Evolutionary conservation across 30 jellyfish, hydroid and myxozoan species (phyloP), one percentile per base, ranked within the genome.

Genomic region (Hydra vulgaris): DNA sequence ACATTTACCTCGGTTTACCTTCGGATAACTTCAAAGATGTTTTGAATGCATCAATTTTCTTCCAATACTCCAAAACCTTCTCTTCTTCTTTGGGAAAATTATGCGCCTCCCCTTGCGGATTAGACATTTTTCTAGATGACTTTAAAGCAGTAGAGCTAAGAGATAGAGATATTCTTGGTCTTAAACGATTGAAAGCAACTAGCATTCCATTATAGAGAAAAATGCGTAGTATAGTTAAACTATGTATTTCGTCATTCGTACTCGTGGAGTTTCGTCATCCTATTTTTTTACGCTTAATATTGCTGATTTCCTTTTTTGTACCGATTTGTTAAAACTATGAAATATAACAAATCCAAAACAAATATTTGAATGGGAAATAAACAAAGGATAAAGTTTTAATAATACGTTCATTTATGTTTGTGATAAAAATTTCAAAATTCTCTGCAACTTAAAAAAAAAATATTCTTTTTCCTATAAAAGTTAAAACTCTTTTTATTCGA

Each of bases 51-150:
- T 92, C 96, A 0, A 93, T 70, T 76, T 93, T 85, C 55, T 83
- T 83, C 99, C 99, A 93, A 23, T 82, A 71, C 66, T 93, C 94
- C n/a, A 93, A 82, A 78, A 93, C 77, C 3, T 75, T 22, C 69
- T 93, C 99, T 73, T 93, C 99, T 54, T 91, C 96, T 73, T 87
- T 87, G 12, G 98, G 98, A 75, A 91, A 91, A 80, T 91, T 84
- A 79, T 86, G 80, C 71, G 73, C 73, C 24, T 91, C 98, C 27
- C 90, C 94, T 5, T 82, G 94, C 7, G 89, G 71, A 61, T 89
- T 89, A 15, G 97, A 94, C 97, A 89, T 89, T 7, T 55, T 85
- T 25, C 78, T 77, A 5, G 75, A 82, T 17, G 70, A 23, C 1
- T 70, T 70, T 23, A 81, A 68, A 19, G 69, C 90, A 26, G 76